Conservation (phyloP, 2,888 invertebrate species). For the Ceriagrion tenellum region DNA sequence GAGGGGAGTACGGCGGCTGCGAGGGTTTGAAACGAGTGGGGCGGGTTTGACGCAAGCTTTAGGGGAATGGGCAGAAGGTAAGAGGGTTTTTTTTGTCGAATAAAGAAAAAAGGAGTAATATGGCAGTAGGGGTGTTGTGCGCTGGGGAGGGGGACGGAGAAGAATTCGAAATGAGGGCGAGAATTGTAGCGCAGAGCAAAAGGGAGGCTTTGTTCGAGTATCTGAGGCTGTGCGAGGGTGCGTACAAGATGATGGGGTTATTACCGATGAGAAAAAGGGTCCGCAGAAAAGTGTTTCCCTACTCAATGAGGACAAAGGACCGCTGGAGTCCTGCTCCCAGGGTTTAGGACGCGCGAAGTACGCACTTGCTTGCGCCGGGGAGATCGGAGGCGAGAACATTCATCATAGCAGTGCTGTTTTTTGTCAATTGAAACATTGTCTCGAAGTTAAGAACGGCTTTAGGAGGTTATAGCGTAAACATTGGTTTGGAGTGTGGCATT, state of each 20-base stretch:
- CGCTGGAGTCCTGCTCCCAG: neutral
- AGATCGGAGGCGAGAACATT: neutral
- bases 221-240: neutral
- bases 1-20: neutral
- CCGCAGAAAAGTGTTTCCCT: neutral
- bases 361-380: neutral
- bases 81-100: neutral
- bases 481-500: neutral
- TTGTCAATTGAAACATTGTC: neutral
- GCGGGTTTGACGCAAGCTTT: neutral
- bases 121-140: neutral
- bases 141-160: neutral
- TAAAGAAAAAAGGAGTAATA: neutral
- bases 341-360: neutral
- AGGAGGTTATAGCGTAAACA: neutral
- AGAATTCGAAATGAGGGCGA: neutral
- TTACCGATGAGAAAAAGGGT: slow-evolving; percentile 11
- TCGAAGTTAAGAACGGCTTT: neutral
- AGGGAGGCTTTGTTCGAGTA: neutral
- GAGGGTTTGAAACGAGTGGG: neutral
- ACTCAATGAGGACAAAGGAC: slow-evolving; percentile 1
- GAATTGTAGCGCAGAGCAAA: neutral
- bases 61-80: neutral
- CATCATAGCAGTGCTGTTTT: neutral
- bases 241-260: neutral